Conservation (phyloP, 2,797 vertebrate species). For the Smutsia temminckii region DNA sequence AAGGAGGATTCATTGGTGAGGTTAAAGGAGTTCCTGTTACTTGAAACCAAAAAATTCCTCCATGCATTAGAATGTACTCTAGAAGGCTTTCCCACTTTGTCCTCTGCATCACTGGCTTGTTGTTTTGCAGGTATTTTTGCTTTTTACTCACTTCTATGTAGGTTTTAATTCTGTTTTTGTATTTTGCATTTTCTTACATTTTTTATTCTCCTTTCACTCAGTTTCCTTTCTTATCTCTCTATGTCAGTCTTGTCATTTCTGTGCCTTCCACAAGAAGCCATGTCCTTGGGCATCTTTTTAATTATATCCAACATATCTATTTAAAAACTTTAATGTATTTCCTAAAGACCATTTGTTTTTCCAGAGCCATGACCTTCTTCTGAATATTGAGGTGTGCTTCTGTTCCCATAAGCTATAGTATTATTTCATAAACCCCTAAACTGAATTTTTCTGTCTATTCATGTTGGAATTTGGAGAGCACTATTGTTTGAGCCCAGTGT, state of each 20-base stretch:
- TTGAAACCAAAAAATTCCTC: not conserved
- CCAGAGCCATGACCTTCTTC: not conserved
- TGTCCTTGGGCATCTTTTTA: constrained; percentile 12
- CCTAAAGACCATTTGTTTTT: not conserved
- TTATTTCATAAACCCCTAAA: not conserved
- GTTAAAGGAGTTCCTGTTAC: not conserved
- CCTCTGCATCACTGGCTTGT: not conserved
- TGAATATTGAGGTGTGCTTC: constrained; percentile 44
- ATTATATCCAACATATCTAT: constrained; percentile 20
- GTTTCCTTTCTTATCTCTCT: not conserved
- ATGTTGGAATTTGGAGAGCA: not conserved
- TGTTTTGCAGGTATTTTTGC: not conserved
- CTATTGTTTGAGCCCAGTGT: not conserved
- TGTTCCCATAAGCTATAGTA: not conserved
- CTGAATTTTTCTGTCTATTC: constrained; percentile 26
- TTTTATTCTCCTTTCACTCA: not conserved
- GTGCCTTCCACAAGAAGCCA: constrained; percentile 8
- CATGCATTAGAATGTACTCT: not conserved
- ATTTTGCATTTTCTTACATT: not conserved
- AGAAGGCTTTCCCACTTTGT: not conserved
- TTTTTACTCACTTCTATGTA: not conserved
- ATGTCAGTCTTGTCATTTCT: constrained; percentile 19
- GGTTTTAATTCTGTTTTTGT: not conserved
- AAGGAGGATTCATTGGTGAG: not conserved
- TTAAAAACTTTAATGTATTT: constrained; percentile 32